A percentile compares a stretch with the other conserved stretches of the same genome.
These are phyloP conservation scores for Drosophila yooni DNA, from an alignment of 2,888 invertebrate species.

Conservation along the genomic window DNA sequence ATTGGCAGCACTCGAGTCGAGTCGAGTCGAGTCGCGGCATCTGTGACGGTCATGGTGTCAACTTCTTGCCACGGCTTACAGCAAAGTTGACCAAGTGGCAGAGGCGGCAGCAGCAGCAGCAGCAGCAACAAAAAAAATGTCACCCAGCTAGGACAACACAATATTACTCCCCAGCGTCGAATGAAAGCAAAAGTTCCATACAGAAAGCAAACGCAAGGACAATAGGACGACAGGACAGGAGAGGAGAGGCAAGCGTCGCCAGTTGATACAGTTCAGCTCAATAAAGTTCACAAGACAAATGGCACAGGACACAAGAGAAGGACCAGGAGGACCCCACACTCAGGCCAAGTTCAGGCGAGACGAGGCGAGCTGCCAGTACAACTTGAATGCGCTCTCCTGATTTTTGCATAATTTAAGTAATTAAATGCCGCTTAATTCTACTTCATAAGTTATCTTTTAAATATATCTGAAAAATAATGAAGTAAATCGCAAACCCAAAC, in stretches of 20 bases:
- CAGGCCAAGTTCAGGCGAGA: neutral
- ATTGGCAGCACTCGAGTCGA: slow-evolving; percentile 50
- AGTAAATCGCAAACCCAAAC: neutral
- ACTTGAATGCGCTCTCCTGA: neutral
- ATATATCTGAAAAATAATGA: neutral
- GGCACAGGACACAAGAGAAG: slow-evolving; percentile 15
- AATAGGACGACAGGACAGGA: slow-evolving; percentile 2
- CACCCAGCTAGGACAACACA: slow-evolving; percentile 38
- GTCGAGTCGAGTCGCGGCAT: slow-evolving; percentile 54
- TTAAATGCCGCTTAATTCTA: neutral
- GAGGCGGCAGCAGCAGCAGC: neutral
- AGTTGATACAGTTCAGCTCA: slow-evolving; percentile 28
- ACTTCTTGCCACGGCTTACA: slow-evolving; percentile 21
- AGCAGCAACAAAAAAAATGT: slow-evolving; percentile 27
- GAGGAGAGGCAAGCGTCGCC: neutral
- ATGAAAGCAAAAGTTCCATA: slow-evolving; percentile 82
- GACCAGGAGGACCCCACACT: neutral
- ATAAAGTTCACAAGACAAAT: slow-evolving; percentile 59
- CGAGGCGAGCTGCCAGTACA: neutral
- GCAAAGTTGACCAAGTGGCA: slow-evolving; percentile 38
- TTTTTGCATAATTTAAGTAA: neutral
- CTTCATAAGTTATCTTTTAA: neutral
- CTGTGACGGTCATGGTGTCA: slow-evolving; percentile 50
- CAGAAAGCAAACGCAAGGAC: slow-evolving; percentile 13
- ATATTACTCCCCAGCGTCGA: slow-evolving; percentile 74